phyloP scores from a whole-genome alignment of 2,113 vertebrate genomes.

The Scolopax mira region DNA sequence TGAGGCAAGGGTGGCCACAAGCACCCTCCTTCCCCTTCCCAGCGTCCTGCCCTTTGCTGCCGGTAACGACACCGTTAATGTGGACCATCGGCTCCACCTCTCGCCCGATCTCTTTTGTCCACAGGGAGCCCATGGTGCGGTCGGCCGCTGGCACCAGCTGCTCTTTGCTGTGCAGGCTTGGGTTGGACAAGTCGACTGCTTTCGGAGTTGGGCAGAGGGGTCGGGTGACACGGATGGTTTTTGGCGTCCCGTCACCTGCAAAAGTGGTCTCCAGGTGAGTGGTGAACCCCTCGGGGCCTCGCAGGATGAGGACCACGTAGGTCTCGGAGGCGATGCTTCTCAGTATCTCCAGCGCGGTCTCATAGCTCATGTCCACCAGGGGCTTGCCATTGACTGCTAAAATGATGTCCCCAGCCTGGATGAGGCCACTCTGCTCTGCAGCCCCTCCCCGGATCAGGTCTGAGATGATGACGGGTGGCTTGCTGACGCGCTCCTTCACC shows the following conservation, averaged over 20 bases:
- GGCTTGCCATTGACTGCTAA: constrained; percentile 93
- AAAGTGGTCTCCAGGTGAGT: constrained; percentile 97
- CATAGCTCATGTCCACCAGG: constrained; percentile 91
- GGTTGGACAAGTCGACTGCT: constrained; percentile 78
- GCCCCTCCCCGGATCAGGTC: constrained; percentile 94
- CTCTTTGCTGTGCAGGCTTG: constrained; percentile 76
- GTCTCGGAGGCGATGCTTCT: constrained; percentile 89
- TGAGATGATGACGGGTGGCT: constrained; percentile 92
- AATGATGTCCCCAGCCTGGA: constrained; percentile 96
- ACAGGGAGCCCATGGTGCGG: constrained; percentile 70
- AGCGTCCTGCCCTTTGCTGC: constrained; percentile 60
- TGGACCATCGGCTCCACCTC: constrained; percentile 58
- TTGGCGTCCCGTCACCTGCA: constrained; percentile 86
- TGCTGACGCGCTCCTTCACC: constrained; percentile 93
- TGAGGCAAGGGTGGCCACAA: constrained; percentile 66
- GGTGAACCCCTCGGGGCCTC: constrained; percentile 94
- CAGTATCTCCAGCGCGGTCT: constrained; percentile 88
- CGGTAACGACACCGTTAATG: constrained; percentile 57
- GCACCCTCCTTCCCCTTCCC: constrained; percentile 65
- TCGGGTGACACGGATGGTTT: constrained; percentile 89
- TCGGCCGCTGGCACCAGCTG: constrained; percentile 69
- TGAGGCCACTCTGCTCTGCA: constrained; percentile 93
- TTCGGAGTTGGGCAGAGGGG: constrained; percentile 76
- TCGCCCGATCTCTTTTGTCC: constrained; percentile 55
- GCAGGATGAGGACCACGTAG: constrained; percentile 92